Evolutionary conservation across 2,797 vertebrate genomes (phyloP), one percentile per base, ranked within the genome.

Genomic region (Falco columbarius): DNA sequence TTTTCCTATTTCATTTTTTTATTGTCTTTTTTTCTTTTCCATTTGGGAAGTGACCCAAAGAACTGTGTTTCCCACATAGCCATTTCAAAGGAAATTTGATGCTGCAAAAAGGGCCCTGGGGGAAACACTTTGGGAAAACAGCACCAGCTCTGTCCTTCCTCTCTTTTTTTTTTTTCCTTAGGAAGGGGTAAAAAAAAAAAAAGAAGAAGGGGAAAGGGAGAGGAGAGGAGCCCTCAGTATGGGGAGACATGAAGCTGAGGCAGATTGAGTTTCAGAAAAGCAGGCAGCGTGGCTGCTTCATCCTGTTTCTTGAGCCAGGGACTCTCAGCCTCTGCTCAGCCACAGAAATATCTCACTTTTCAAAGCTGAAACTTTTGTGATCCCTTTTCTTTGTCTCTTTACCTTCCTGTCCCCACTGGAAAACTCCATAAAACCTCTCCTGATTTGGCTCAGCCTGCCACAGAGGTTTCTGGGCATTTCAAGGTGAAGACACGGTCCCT

Each of bases 41-140:
- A 58, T 86, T 97, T 96, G 95, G 95, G 95, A 96, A 96, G 80
- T 89, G 93, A 93, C 95, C 91, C 91, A 96, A 97, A 91, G 94
- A 95, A 75, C 82, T 93, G 34, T 73, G 75, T 95, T 97, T 97
- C 96, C 93, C 96, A 95, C 94, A 94, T 83, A 95, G 85, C 62
- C 76, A 86, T 97, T 97, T 97, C 96, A 97, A 97, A 97, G 93
- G 94, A 97, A 97, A 97, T 93, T 58, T 79, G 90, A 95, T 94
- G 87, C 96, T 94, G 82, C 91, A 95, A 91, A 62, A 72, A 95
- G 40, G 87, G 47, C 94, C 85, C 76, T 81, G 74, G 85, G 90
- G 96, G 76, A 95, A 96, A 94, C 86, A 81, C 42, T 88, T 88
- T 49, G 87, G 87, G 96, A 95, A 97, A 96, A 91, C 89, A 97